These are phyloP conservation scores for Hirtodrosophila cameraria DNA, from an alignment of 2,888 invertebrate species.

Conservation along the genomic window DNA sequence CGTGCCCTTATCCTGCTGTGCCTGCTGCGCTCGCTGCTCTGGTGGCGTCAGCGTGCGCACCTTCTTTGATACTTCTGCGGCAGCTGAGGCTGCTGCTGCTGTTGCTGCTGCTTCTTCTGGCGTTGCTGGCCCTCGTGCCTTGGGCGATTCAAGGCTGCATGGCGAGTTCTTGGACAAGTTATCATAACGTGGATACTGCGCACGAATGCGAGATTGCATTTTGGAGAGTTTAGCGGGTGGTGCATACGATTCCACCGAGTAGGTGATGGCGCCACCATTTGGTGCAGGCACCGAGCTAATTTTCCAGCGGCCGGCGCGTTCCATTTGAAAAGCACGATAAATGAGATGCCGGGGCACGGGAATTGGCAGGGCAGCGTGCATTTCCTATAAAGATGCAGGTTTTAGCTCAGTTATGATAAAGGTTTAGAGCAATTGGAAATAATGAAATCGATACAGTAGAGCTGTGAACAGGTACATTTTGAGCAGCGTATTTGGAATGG, in stretches of 20 bases:
- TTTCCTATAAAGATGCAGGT: conserved; percentile 21
- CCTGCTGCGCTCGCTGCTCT: conserved; percentile 9
- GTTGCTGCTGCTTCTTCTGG: neutral
- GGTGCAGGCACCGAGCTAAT: conserved; percentile 30
- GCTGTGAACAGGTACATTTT: too few relatives aligned
- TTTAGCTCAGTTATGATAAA: too few relatives aligned
- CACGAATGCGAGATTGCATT: conserved; percentile 1
- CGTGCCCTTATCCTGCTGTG: conserved; percentile 5
- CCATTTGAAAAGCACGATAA: conserved; percentile 62
- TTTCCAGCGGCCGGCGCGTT: conserved; percentile 60
- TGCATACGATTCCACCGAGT: conserved; percentile 53
- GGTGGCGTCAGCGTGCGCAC: conserved; percentile 8
- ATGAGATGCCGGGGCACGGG: conserved; percentile 58
- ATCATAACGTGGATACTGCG: conserved; percentile 37
- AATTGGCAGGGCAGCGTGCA: conserved; percentile 63
- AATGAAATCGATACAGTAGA: too few relatives aligned
- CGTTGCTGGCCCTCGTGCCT: too few relatives aligned
- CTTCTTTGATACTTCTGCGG: neutral
- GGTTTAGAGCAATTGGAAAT: too few relatives aligned
- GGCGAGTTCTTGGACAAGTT: conserved; percentile 28
- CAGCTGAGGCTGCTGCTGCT: neutral
- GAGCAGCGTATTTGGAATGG: too few relatives aligned
- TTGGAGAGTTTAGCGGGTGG: conserved; percentile 42
- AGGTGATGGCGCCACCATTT: conserved; percentile 25
- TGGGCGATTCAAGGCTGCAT: conserved; percentile 1